Conservation (phyloP, 2,888 invertebrate species). For the Coelogynopora nodosa region DNA sequence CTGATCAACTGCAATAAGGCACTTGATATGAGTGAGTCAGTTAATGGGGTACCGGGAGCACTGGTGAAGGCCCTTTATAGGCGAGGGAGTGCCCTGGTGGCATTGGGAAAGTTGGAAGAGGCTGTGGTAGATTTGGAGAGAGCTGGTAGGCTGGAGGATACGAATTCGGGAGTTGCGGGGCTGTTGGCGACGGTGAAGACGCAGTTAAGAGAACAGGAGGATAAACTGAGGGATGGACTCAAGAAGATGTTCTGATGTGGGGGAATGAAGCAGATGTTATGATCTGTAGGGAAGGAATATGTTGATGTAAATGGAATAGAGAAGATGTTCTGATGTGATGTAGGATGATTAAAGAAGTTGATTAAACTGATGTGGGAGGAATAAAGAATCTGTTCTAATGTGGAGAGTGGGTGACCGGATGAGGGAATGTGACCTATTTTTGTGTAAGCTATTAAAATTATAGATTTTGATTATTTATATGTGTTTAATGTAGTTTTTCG, state of each 20-base stretch:
- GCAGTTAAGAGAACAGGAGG: not conserved
- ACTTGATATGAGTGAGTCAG: not conserved
- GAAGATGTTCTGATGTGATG: too few species aligned
- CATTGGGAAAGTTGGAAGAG: not conserved
- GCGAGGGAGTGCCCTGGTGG: not conserved
- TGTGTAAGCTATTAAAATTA: too few species aligned
- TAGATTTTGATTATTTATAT: too few species aligned
- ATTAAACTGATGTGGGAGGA: too few species aligned
- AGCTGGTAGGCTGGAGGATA: not conserved
- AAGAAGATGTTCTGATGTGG: conserved; percentile 8
- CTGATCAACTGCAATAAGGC: not conserved
- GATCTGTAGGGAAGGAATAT: too few species aligned
- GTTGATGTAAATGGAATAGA: too few species aligned
- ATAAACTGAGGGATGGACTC: not conserved
- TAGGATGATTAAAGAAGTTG: too few species aligned
- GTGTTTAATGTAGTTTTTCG: too few species aligned
- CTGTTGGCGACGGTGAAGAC: not conserved
- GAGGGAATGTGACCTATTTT: too few species aligned
- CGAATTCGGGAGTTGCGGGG: not conserved
- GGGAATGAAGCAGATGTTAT: too few species aligned
- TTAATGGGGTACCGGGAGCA: not conserved
- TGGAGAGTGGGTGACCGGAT: too few species aligned
- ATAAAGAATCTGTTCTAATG: too few species aligned
- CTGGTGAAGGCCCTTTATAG: not conserved
- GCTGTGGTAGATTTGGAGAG: not conserved